phyloP scores from a whole-genome alignment of 1,140 invertebrate species.

The Neodiprion virginianus region DNA sequence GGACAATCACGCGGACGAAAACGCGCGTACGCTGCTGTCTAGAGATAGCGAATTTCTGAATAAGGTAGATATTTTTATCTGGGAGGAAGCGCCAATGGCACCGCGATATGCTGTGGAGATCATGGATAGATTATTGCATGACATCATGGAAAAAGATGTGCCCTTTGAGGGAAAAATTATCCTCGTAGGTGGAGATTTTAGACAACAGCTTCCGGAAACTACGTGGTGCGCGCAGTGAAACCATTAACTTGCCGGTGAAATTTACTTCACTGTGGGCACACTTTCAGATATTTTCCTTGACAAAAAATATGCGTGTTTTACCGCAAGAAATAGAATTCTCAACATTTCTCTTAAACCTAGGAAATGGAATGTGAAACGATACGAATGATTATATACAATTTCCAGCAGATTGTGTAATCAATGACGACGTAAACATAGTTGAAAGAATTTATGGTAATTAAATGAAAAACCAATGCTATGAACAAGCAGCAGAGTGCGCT shows the following conservation, averaged over 20 bases:
- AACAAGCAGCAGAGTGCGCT: slow-evolving; percentile 13
- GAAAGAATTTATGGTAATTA: slow-evolving; percentile 10
- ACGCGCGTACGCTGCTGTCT: slow-evolving; percentile 16
- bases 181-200: slow-evolving; percentile 37
- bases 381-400: slow-evolving; percentile 13
- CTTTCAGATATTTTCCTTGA: slow-evolving; percentile 26
- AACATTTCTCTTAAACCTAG: slow-evolving; percentile 26
- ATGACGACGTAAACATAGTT: slow-evolving; percentile 7
- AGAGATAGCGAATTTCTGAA: slow-evolving; percentile 17
- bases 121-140: slow-evolving; percentile 29
- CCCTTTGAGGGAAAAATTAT: slow-evolving; percentile 39
- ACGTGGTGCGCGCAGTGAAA: slow-evolving; percentile 30
- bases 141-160: slow-evolving; percentile 25
- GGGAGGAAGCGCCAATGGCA: slow-evolving; percentile 44
- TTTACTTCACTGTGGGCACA: slow-evolving; percentile 24
- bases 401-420: slow-evolving; percentile 12
- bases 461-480: background rate
- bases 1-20: slow-evolving; percentile 12
- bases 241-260: slow-evolving; percentile 29
- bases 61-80: slow-evolving; percentile 37
- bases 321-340: slow-evolving; percentile 22
- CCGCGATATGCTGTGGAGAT: slow-evolving; percentile 29
- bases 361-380: slow-evolving; percentile 24
- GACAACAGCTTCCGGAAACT: slow-evolving; percentile 34
- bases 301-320: slow-evolving; percentile 25